Conservation (phyloP, 2,113 vertebrate species). For the Anolis sagrei region DNA sequence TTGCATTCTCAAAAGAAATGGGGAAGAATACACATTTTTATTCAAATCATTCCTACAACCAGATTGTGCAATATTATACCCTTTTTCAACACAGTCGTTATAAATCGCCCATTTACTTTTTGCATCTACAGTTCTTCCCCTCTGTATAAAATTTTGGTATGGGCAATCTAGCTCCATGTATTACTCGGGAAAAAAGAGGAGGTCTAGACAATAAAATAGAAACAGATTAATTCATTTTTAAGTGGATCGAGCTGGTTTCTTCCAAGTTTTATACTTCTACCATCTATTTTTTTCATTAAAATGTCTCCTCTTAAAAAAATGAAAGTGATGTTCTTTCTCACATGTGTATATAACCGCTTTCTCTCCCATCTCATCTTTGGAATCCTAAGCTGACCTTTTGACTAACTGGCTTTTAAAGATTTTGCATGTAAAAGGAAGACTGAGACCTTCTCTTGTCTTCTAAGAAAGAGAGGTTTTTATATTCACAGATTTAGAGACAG, state of each 20-base stretch:
- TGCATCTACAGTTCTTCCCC: constrained; percentile 20
- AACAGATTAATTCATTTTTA: constrained; percentile 37
- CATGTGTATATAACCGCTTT: too few species aligned
- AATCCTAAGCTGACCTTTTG: not conserved
- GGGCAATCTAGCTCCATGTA: constrained; percentile 29
- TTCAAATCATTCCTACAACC: not conserved
- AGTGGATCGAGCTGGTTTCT: not conserved
- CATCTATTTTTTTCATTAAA: too few species aligned
- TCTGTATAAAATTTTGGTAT: constrained; percentile 51
- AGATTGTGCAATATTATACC: constrained; percentile 10
- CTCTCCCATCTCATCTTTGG: not conserved
- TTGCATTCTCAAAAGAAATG: constrained; percentile 30
- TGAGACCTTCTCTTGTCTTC: not conserved
- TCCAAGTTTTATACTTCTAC: not conserved
- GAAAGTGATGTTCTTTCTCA: too few species aligned
- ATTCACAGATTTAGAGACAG: not conserved
- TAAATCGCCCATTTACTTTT: constrained; percentile 47
- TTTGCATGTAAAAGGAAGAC: not conserved
- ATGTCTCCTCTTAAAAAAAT: too few species aligned
- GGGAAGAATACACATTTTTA: constrained; percentile 5
- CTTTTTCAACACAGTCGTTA: constrained; percentile 33
- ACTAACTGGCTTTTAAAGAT: not conserved
- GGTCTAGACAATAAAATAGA: constrained; percentile 27
- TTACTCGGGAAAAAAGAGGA: constrained; percentile 41
- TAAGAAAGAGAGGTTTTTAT: not conserved